Percentiles rank a stretch among this genome's conserved stretches.
Conservation (phyloP, 2,113 vertebrate genomes). For the human (Homo sapiens) region GRCh38 chr6:113895001-113895500, state of each 20-base stretch:
- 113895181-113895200: neutral
- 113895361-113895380: neutral
- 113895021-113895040: neutral
- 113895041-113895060: neutral
- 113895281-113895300: no score
- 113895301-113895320: no score
- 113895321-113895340: no score
- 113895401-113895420: neutral
- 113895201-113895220: neutral
- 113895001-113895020: neutral
- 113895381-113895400: neutral
- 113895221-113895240: neutral
- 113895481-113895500: neutral
- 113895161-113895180: neutral
- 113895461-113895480: neutral
- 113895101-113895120: neutral
- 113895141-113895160: neutral
- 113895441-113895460: no score
- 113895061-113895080: neutral
- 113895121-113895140: neutral
- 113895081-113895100: neutral
- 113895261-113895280: neutral
- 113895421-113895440: neutral
- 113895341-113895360: neutral
- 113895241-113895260: neutral